phyloP scores from a whole-genome alignment of 2,888 invertebrate species.

The Zhuqinia jingwanae region DNA sequence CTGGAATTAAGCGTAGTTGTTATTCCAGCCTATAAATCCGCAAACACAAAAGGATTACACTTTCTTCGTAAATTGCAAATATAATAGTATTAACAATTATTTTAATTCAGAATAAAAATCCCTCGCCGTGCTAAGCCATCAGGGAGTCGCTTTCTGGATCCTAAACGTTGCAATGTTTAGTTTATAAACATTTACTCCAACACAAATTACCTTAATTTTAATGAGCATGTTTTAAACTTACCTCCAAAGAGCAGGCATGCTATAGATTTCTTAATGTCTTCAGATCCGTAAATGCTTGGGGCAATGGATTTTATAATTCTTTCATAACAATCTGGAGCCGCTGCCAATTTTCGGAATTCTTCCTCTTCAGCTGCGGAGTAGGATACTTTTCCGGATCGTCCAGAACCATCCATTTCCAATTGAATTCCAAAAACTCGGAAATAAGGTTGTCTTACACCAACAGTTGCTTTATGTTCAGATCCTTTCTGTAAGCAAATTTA shows the following conservation, averaged over 20 bases:
- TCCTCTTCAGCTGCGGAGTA: conserved; percentile 88
- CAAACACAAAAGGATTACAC: no score
- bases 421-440: conserved; percentile 96
- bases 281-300: conserved; percentile 96
- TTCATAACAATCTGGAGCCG: conserved; percentile 93
- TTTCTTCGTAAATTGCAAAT: conserved; percentile 99
- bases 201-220: conserved; percentile 29
- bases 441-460: conserved; percentile 97
- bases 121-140: conserved; percentile 98
- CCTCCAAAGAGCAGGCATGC: conserved; percentile 97
- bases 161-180: no score
- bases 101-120: no score
- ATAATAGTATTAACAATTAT: no score
- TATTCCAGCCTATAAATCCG: conserved; percentile 98
- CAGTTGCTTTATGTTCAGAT: conserved; percentile 88
- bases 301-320: conserved; percentile 94
- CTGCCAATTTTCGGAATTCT: conserved; percentile 90
- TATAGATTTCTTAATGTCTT: conserved; percentile 98
- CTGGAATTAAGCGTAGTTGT: conserved; percentile 99
- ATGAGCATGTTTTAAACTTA: conserved; percentile 77
- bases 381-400: conserved; percentile 82
- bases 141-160: conserved; percentile 92
- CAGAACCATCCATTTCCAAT: conserved; percentile 90
- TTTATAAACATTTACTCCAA: no score
- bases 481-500: conserved; percentile 84